Conservation (phyloP, 1,140 invertebrate species). For the Diuraphis noxia region DNA sequence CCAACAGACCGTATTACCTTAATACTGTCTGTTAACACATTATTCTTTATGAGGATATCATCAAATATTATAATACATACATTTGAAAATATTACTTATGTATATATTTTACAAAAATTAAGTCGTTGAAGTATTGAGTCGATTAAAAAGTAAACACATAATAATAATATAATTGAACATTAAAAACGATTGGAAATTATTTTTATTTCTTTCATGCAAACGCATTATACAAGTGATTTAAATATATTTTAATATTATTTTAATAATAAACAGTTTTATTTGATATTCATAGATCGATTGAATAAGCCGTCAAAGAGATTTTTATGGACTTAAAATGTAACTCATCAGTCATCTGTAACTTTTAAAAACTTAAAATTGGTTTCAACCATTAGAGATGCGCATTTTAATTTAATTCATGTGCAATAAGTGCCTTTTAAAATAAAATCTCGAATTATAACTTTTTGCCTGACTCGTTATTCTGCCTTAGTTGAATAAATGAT, state of each 20-base stretch:
- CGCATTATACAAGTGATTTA: not conserved
- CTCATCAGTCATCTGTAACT: not conserved
- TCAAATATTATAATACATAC: not conserved
- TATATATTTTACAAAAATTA: not conserved
- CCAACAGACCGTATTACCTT: not conserved
- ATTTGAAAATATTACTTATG: not conserved
- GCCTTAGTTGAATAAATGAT: not conserved
- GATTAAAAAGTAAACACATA: not conserved
- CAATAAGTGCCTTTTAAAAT: not conserved
- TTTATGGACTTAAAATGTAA: not conserved
- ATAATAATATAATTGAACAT: not conserved
- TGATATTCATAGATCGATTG: not conserved
- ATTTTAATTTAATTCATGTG: conserved; percentile 1
- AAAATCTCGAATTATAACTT: not conserved
- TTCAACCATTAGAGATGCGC: not conserved
- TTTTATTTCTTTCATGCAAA: not conserved
- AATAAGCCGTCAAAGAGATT: not conserved
- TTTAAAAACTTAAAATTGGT: not conserved
- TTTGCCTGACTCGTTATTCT: not conserved
- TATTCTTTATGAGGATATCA: not conserved
- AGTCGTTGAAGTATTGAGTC: not conserved
- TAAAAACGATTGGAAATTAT: not conserved
- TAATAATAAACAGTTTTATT: not conserved
- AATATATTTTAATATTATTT: not conserved
- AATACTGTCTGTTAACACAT: not conserved